phyloP scores from a whole-genome alignment of 1,140 invertebrate species.

The Acromyrmex heyeri region DNA sequence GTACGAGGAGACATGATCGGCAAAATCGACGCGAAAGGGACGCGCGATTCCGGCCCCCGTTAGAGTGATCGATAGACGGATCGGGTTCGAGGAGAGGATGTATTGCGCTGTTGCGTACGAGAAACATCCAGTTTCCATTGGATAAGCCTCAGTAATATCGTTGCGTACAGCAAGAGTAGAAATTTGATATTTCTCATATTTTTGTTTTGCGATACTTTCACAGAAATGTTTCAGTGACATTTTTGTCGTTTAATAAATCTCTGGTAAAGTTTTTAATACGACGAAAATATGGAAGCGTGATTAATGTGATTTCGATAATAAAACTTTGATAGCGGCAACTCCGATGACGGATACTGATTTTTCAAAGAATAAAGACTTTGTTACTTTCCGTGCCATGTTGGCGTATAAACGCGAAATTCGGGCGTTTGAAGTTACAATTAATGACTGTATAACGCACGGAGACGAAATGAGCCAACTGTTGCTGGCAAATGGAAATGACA shows the following conservation, averaged over 20 bases:
- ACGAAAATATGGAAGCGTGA: background rate
- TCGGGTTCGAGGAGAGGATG: background rate
- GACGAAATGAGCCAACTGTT: slow-evolving; percentile 41
- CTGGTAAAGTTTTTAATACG: background rate
- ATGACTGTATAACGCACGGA: slow-evolving; percentile 21
- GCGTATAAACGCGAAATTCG: slow-evolving; percentile 5
- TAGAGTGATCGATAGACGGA: slow-evolving; percentile 57
- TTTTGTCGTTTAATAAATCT: background rate
- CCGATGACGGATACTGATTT: background rate
- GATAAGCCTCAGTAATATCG: background rate
- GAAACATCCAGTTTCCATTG: background rate
- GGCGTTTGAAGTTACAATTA: slow-evolving; percentile 11
- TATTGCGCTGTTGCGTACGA: background rate
- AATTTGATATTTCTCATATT: slow-evolving; percentile 1
- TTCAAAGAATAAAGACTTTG: background rate
- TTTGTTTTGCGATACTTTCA: background rate
- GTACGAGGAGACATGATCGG: slow-evolving; percentile 35
- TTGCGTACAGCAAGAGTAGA: no score
- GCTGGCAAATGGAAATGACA: slow-evolving; percentile 16
- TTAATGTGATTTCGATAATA: background rate
- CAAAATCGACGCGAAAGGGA: slow-evolving; percentile 58
- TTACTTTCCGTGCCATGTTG: slow-evolving; percentile 6
- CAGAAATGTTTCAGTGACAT: background rate
- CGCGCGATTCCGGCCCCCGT: slow-evolving; percentile 21
- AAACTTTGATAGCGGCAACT: background rate